A percentile compares a stretch with the other conserved stretches of the same genome.
These are phyloP conservation scores for Eudasyphora cyanicolor DNA, from an alignment of 2,888 invertebrate genomes.

Conservation along the genomic window DNA sequence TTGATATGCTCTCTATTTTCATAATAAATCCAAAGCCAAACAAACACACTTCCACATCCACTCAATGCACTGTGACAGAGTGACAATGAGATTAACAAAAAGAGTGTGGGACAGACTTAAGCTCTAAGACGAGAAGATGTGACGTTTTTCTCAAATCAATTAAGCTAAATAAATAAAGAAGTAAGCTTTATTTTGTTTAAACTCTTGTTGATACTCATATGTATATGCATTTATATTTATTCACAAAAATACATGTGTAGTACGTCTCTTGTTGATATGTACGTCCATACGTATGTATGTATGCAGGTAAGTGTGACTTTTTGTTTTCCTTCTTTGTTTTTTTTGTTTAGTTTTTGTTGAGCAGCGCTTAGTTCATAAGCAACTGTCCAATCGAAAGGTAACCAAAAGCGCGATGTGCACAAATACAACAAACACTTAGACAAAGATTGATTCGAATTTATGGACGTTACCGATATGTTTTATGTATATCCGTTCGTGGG, in stretches of 20 bases:
- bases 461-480: no score
- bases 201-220: no score
- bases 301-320: no score
- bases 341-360: constrained; percentile 23
- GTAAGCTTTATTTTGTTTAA: neutral
- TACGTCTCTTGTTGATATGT: no score
- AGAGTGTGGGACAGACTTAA: neutral
- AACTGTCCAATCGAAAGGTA: constrained; percentile 51
- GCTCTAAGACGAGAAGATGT: constrained; percentile 1
- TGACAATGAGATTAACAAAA: no score
- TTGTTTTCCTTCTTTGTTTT: constrained; percentile 60
- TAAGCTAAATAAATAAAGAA: constrained; percentile 33
- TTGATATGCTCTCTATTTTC: neutral
- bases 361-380: constrained; percentile 53
- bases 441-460: no score
- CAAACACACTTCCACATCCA: neutral
- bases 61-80: neutral
- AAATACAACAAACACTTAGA: neutral
- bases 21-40: no score
- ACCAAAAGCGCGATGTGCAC: constrained; percentile 10
- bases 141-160: neutral
- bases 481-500: no score
- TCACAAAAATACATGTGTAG: no score
- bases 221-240: no score
- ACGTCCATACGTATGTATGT: no score